Evolutionary conservation across 2,888 invertebrate genomes (phyloP), one percentile per base, ranked within the genome.

Genomic region (Fragum fragum): DNA sequence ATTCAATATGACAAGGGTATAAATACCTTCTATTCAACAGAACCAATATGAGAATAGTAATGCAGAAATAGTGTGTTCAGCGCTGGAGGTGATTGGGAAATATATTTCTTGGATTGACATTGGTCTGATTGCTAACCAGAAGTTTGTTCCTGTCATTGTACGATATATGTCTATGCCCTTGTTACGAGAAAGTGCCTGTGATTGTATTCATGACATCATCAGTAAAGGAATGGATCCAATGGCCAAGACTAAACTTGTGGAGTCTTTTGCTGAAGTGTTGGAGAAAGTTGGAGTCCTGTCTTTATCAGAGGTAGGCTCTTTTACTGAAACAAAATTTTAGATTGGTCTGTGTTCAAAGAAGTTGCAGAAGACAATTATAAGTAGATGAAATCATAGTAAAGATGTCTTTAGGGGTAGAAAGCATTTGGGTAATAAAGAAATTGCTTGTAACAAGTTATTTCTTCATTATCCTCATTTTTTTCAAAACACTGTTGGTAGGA

Each of bases 101-200:
- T 96, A 95, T 89, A 94, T 96, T 18, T 95, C 95, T 1, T 96
- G 96, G 96, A 96, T 96, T 75, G 96, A 96, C 89, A 95, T 96
- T 72, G 94, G 94, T 63, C 93, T 96, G 42, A 95, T 96, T 28
- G 96, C 95, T 59, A 96, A 96, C 88, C 95, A 96, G 72, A 93
- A 94, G 39, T 95, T 96, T 89, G 95, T 96, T 39, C 90, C 94
- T 3, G 91, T 95, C 21, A 92, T 96, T 36, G 93, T 96, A 28
- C 92, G 92, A 7, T 94, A 95, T 81, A 90, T 96, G 85, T 87
- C 91, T 0, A 86, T 90, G 81, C 81, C 88, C 0, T 81, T 91
- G 66, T 86, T 95, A 71, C 88, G 95, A 47, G 95, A 95, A 87
- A 93, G 95, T 47, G 95, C 95, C 0, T 95, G 95, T 71, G 95